Percentiles rank a stretch among this genome's conserved stretches.
Evolutionary conservation across 2,888 invertebrate genomes (phyloP).

Genomic region (Rhabditoides inermis): DNA sequence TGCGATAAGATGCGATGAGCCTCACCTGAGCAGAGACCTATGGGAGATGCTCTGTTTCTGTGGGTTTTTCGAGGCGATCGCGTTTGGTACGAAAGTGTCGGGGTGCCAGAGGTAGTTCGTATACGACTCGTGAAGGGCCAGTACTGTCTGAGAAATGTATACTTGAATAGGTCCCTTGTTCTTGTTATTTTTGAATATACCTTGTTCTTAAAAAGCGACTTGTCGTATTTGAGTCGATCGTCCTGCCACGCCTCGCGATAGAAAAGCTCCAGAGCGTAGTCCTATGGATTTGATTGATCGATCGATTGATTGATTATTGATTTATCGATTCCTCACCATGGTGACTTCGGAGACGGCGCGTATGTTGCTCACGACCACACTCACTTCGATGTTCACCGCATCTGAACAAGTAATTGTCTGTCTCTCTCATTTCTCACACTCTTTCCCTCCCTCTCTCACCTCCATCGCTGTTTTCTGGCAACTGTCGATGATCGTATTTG

Average conservation of each 20-base stretch:
- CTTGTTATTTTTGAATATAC: no score
- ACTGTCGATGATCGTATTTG: conserved; percentile 46
- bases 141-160: conserved; percentile 26
- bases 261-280: conserved; percentile 47
- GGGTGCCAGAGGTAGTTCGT: conserved; percentile 49
- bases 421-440: no score
- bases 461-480: conserved; percentile 38
- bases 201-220: conserved; percentile 41
- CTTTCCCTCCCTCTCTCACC: conserved; percentile 9
- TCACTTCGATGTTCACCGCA: conserved; percentile 39
- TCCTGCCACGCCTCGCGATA: conserved; percentile 49
- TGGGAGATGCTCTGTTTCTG: conserved; percentile 47
- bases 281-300: conserved; percentile 15
- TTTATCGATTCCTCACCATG: conserved; percentile 29
- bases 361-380: conserved; percentile 47
- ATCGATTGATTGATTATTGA: neutral
- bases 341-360: conserved; percentile 50
- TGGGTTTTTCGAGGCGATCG: conserved; percentile 49
- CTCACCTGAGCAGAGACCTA: conserved; percentile 34
- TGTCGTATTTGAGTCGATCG: conserved; percentile 35
- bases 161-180: no score
- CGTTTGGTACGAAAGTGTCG: conserved; percentile 48
- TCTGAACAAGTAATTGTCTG: no score
- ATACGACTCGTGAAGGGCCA: conserved; percentile 48
- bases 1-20: neutral